Conservation (phyloP, 2,888 invertebrate genomes). For the Copidosoma aretas region DNA sequence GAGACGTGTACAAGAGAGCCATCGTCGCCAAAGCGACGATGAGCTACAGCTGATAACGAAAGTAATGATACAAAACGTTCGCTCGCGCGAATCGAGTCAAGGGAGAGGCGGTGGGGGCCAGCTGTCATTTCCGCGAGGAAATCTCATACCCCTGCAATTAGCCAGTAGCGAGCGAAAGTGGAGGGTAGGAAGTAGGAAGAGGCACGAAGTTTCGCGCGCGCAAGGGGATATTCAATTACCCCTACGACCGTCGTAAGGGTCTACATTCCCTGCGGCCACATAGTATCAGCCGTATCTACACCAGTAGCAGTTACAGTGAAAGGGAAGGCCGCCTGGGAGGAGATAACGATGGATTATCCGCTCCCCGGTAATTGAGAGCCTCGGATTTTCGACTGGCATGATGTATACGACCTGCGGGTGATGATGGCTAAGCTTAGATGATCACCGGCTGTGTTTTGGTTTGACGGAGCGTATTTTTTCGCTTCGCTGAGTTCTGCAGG, state of each 20-base stretch:
- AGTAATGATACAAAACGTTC: not conserved
- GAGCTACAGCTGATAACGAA: not conserved
- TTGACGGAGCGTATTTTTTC: not conserved
- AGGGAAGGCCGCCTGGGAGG: not conserved
- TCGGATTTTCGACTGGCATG: not conserved
- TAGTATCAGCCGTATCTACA: not conserved
- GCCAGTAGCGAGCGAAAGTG: not conserved
- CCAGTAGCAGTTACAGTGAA: not conserved
- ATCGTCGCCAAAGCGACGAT: not conserved
- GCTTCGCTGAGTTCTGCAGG: not conserved
- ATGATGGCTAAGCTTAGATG: not conserved
- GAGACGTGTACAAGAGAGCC: not conserved
- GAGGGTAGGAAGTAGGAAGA: not conserved
- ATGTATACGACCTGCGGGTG: not conserved
- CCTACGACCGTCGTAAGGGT: not conserved
- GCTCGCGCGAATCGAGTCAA: not conserved
- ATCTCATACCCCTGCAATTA: not conserved
- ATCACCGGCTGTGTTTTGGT: not conserved
- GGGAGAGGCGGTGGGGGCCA: not conserved
- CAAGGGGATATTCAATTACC: not conserved
- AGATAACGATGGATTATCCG: slow-evolving; percentile 2
- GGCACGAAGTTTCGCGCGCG: not conserved
- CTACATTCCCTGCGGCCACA: too few species aligned
- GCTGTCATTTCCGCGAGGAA: not conserved
- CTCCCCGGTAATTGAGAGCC: not conserved